Evolutionary conservation across 2,113 vertebrate genomes (phyloP), one percentile per base, ranked within the genome.

Genomic region (Boleophthalmus pectinirostris): DNA sequence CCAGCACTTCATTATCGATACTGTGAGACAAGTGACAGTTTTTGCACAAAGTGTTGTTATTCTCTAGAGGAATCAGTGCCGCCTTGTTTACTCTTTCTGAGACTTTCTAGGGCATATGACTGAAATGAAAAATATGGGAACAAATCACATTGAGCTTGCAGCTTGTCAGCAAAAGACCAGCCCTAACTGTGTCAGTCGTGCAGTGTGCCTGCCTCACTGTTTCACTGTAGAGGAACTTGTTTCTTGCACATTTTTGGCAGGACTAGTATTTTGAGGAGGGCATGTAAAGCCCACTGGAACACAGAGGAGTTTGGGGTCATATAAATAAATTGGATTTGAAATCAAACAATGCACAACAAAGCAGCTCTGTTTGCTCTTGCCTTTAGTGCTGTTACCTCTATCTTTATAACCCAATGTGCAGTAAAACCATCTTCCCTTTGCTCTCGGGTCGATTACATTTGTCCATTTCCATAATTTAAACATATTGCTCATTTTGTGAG

Each of bases 291-390:
- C 20, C 47, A 33, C 21, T 68, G 69, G 66, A 63, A 58, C 46
- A 51, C 68, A 29, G 68, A 70, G 38, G 49, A 68, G 47, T 77
- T 78, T 51, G 45, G 73, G 70, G 80, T 66, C 23, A 73, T 46
- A 35, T 21, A 78, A 70, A 79, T 54, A 68, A 21, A 77, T 54
- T n/a, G 46, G 56, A 72, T 70, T 82, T 74, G 54, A 82, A 79
- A 73, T 79, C 38, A 79, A 81, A 64, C 60, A 64, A 64, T 64
- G 60, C 60, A 64, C 60, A 64, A 20, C 33, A 38, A 64, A 64
- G 60, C 60, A 9, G 33, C 60, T 64, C 60, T 38, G 43, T 66
- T 66, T 66, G 43, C n/a, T 66, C 13, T 66, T 46, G 64, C 43
- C 35, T 46, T 46, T 38, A 73, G 74, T 80, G 67, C 12, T 20